Percentiles rank a stretch among this genome's conserved stretches.
phyloP scores from a whole-genome alignment of 2,113 vertebrate species.

The Dipodomys ordii region DNA sequence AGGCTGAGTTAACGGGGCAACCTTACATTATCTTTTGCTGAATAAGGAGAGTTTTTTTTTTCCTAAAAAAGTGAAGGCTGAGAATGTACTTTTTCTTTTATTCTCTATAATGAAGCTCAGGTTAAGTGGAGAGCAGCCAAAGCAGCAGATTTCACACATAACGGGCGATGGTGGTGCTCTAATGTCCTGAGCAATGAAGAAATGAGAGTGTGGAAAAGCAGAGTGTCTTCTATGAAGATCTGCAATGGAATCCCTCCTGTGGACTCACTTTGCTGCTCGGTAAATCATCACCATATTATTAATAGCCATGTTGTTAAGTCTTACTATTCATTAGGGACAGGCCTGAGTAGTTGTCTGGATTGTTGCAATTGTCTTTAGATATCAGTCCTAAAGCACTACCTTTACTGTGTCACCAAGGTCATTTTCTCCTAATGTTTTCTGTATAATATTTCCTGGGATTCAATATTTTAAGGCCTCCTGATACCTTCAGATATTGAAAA shows the following conservation, averaged over 20 bases:
- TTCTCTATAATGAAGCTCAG: slow-evolving; percentile 77
- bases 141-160: slow-evolving; percentile 71
- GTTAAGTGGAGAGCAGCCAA: slow-evolving; percentile 73
- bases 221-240: slow-evolving; percentile 32
- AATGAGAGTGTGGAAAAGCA: not conserved
- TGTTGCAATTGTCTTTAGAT: not conserved
- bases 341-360: not conserved
- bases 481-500: not conserved
- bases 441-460: not conserved
- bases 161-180: slow-evolving; percentile 55
- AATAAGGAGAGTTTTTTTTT: slow-evolving; percentile 57
- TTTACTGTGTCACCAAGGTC: not conserved
- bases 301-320: no score
- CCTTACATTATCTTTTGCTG: slow-evolving; percentile 76
- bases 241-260: not conserved
- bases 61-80: not conserved
- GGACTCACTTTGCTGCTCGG: not conserved
- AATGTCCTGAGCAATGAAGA: slow-evolving; percentile 34
- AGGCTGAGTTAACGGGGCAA: slow-evolving; percentile 80
- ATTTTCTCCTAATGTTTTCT: not conserved
- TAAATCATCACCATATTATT: not conserved
- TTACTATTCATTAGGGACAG: not conserved
- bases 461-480: not conserved
- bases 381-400: not conserved
- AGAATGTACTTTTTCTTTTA: slow-evolving; percentile 29